A percentile compares a stretch with the other conserved stretches of the same genome.
Conservation (phyloP, 1,140 invertebrate species). For the Aethina tumida region DNA sequence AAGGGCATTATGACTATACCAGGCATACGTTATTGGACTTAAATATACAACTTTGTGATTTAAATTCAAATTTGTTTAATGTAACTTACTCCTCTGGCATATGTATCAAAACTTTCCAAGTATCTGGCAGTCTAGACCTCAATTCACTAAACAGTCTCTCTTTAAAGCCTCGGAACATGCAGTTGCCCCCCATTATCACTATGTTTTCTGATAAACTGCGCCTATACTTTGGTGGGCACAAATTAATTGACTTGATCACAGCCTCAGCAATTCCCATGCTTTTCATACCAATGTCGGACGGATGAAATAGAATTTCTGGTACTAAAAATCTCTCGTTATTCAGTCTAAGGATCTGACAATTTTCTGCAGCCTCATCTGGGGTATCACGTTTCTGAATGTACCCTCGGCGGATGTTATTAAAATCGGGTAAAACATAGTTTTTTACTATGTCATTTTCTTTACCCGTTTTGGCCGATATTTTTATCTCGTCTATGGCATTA, state of each 20-base stretch:
- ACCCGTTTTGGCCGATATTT: slow-evolving; percentile 55
- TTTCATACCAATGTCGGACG: slow-evolving; percentile 87
- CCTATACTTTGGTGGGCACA: slow-evolving; percentile 66
- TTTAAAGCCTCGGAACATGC: slow-evolving; percentile 72
- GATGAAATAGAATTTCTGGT: slow-evolving; percentile 91
- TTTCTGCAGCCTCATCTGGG: slow-evolving; percentile 47
- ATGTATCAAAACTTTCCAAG: slow-evolving; percentile 63
- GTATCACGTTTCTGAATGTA: slow-evolving; percentile 30
- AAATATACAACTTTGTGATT: slow-evolving; percentile 3
- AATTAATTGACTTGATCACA: slow-evolving; percentile 62
- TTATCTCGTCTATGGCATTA: slow-evolving; percentile 80
- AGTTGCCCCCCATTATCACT: slow-evolving; percentile 84
- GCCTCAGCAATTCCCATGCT: slow-evolving; percentile 93
- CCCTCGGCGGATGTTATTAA: slow-evolving; percentile 52
- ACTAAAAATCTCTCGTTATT: slow-evolving; percentile 90
- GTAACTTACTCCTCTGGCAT: slow-evolving; percentile 53
- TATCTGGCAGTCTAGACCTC: slow-evolving; percentile 62
- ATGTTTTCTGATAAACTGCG: slow-evolving; percentile 84
- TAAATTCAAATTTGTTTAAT: not conserved
- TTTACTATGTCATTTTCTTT: slow-evolving; percentile 50
- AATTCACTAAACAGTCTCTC: slow-evolving; percentile 75
- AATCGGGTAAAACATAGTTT: slow-evolving; percentile 84
- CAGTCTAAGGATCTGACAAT: slow-evolving; percentile 72
- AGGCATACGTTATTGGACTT: slow-evolving; percentile 74
- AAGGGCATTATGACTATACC: slow-evolving; percentile 75